Percentiles rank a stretch among this genome's conserved stretches.
phyloP scores from a whole-genome alignment of 1,140 invertebrate genomes.

The Wiebesia pumilae region DNA sequence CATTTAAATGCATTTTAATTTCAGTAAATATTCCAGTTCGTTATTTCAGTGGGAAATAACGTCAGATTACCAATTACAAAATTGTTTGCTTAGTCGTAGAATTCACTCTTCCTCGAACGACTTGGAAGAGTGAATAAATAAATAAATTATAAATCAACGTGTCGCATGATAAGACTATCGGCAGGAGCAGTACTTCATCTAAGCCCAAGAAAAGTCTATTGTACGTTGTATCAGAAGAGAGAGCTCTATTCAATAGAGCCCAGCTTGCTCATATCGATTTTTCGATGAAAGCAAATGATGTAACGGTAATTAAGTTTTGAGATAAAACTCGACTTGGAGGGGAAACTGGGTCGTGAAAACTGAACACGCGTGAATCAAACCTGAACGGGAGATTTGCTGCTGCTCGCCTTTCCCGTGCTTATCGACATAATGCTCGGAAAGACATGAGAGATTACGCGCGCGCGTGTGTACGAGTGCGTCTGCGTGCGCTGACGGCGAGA shows the following conservation, averaged over 20 bases:
- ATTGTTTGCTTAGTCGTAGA: background rate
- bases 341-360: conserved; percentile 52
- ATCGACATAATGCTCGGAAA: background rate
- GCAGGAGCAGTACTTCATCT: background rate
- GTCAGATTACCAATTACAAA: background rate
- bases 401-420: conserved; percentile 31
- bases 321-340: conserved; percentile 43
- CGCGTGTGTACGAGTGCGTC: no score
- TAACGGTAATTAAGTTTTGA: conserved; percentile 51
- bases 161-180: background rate
- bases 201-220: background rate
- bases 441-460: no score
- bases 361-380: conserved; percentile 40
- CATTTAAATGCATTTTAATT: background rate
- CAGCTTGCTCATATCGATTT: conserved; percentile 31
- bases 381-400: conserved; percentile 29
- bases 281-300: conserved; percentile 48
- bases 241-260: background rate
- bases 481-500: no score
- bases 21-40: background rate
- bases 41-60: background rate
- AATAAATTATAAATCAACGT: background rate
- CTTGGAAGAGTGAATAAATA: background rate
- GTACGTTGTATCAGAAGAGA: background rate
- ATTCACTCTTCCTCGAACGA: background rate